These are phyloP conservation scores for Zaprionus kolodkinae DNA, from an alignment of 1,140 invertebrate species.

Conservation along the genomic window DNA sequence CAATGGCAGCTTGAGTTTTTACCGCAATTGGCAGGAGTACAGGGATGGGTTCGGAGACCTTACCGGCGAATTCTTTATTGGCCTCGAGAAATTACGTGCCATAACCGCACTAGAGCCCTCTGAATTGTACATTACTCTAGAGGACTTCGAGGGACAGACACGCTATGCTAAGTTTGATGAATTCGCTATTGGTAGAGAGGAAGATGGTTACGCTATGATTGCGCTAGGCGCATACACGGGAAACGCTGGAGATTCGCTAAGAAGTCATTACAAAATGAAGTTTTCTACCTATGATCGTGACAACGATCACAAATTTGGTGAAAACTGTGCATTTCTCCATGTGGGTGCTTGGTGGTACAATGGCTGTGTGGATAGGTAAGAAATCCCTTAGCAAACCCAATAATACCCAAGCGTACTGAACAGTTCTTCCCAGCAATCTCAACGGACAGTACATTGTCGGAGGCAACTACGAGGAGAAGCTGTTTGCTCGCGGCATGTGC, in stretches of 20 bases:
- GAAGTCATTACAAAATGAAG: constrained; percentile 68
- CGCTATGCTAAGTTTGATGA: constrained; percentile 87
- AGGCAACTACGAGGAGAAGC: constrained; percentile 62
- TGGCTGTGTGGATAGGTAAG: constrained; percentile 69
- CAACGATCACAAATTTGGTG: constrained; percentile 88
- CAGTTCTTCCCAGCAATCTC: constrained; percentile 43
- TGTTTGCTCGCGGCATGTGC: constrained; percentile 68
- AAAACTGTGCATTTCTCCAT: constrained; percentile 88
- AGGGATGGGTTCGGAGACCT: constrained; percentile 87
- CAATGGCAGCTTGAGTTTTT: constrained; percentile 88
- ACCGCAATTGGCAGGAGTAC: constrained; percentile 87
- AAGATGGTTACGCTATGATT: constrained; percentile 87
- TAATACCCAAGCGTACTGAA: no score
- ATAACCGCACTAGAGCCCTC: constrained; percentile 87
- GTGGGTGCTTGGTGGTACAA: constrained; percentile 89
- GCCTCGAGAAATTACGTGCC: constrained; percentile 86
- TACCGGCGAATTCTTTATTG: constrained; percentile 87
- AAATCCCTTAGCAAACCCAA: no score
- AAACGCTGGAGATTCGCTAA: constrained; percentile 60
- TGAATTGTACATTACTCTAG: constrained; percentile 87
- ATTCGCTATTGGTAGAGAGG: constrained; percentile 88
- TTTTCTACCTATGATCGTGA: constrained; percentile 85
- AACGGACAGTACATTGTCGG: constrained; percentile 66
- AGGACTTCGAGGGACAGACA: constrained; percentile 86
- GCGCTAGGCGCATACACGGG: constrained; percentile 86